Evolutionary conservation across 35 echinoderm and acorn worm genomes (phyloP).

Genomic region (Ophioderma brevispina): DNA sequence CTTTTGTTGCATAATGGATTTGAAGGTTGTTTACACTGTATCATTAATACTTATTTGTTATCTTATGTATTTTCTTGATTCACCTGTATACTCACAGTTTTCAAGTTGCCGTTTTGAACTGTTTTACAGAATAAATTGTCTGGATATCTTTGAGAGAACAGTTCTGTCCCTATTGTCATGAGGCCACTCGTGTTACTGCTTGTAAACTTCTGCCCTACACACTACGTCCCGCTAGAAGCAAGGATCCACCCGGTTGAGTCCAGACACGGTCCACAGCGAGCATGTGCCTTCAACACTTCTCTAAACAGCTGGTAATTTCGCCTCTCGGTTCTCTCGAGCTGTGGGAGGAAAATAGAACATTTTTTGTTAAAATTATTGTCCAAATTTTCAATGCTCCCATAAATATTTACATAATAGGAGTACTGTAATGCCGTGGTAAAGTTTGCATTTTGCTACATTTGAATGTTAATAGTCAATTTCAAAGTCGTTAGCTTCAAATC

Average conservation of each 20-base stretch:
- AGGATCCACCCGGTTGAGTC: slow-evolving; percentile 91
- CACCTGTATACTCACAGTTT: slow-evolving; percentile 62
- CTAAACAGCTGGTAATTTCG: slow-evolving; percentile 84
- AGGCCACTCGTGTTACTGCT: slow-evolving; percentile 76
- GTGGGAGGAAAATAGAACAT: background rate
- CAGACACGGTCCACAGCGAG: slow-evolving; percentile 83
- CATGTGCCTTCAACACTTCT: slow-evolving; percentile 86
- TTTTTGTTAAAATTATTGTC: no score
- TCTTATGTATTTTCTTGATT: background rate
- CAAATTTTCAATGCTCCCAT: no score
- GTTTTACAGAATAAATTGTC: slow-evolving; percentile 81
- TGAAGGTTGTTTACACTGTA: no score
- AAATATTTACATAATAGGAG: no score
- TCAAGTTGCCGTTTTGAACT: slow-evolving; percentile 95
- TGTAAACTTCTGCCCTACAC: slow-evolving; percentile 79
- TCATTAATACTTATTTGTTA: no score
- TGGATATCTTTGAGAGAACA: slow-evolving; percentile 77
- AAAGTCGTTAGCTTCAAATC: no score
- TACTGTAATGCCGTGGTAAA: no score
- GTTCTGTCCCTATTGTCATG: slow-evolving; percentile 82
- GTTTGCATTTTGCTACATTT: no score
- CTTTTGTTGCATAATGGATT: no score
- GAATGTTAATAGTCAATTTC: no score
- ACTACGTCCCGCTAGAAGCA: slow-evolving; percentile 87
- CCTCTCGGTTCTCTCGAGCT: slow-evolving; percentile 92